Evolutionary conservation across 2,113 vertebrate genomes (phyloP), one percentile per base, ranked within the genome.

Genomic region (Nansenia antarctica): DNA sequence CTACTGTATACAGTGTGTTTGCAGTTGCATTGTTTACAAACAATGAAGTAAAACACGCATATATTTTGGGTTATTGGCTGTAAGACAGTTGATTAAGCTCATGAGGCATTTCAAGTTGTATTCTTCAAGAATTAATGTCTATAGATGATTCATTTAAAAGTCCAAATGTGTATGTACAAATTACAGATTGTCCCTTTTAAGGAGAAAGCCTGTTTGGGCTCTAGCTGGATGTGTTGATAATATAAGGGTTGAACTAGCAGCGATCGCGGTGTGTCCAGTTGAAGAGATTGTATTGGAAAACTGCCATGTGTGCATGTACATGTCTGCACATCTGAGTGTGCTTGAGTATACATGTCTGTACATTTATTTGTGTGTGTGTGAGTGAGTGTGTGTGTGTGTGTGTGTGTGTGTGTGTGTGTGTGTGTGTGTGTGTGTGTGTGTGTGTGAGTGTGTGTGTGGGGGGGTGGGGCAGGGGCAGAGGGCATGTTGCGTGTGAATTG

Each of bases 191-290:
- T n/a, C n/a, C n/a, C n/a, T n/a, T 47, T 47, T 12, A 47, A 47
- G 42, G 42, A 18, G 42, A 15, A 47, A 47, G 15, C 42, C 42
- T 47, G 14, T n/a, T 2, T 12, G 42, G 42, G 42, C 2, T 47
- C 59, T 3, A 62, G 27, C 45, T 31, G 39, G 54, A 73, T 54
- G 70, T 37, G 68, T 65, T 45, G 74, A 80, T 72, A 70, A 82
- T n/a, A n/a, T n/a, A n/a, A n/a, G n/a, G n/a, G 70, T 58, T 72
- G 14, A 2, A 52, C 42, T 45, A 39, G 55, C 62, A 26, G 15
- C 27, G 11, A 63, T 66, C 58, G 55, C 18, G 15, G 67, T 34
- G 7, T 11, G 34, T 71, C 53, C 66, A 58, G 11, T 18, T 0
- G 1, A 71, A 32, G 31, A 26, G 29, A 59, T 22, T 37, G 22